A percentile compares a stretch with the other conserved stretches of the same genome.
phyloP scores from a whole-genome alignment of 2,888 invertebrate species.

The Pharmacophagus antenor region DNA sequence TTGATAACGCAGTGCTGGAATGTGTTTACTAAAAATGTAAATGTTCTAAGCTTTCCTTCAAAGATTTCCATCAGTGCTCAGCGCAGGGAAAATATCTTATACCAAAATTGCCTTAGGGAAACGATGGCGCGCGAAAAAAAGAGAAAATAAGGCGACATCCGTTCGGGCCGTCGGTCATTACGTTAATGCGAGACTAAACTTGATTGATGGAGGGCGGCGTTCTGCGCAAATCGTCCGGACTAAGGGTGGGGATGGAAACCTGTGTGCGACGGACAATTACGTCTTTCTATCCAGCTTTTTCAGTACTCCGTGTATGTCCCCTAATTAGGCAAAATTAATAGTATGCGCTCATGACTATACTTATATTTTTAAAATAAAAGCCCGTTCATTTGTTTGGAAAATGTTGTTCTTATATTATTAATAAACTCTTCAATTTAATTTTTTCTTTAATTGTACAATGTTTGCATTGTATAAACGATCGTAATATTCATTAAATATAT shows the following conservation, averaged over 20 bases:
- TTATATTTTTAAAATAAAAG: no score
- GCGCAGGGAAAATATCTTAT: constrained; percentile 67
- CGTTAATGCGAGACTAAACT: constrained; percentile 80
- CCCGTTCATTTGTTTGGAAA: no score
- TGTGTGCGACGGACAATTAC: background rate
- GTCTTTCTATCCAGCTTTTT: no score
- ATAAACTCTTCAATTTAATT: no score
- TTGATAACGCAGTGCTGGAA: constrained; percentile 16
- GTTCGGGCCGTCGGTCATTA: constrained; percentile 74
- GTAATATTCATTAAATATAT: no score
- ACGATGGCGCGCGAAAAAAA: constrained; percentile 57
- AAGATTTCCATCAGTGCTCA: constrained; percentile 74
- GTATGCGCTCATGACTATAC: no score
- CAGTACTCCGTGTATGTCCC: no score
- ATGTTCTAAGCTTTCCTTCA: constrained; percentile 60
- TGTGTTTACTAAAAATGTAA: constrained; percentile 36
- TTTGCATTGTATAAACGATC: no score
- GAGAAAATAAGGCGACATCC: constrained; percentile 77
- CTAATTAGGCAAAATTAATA: no score
- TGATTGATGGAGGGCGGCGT: constrained; percentile 69
- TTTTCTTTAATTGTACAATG: no score
- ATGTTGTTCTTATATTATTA: no score
- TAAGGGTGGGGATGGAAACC: constrained; percentile 7
- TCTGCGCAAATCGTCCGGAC: constrained; percentile 51
- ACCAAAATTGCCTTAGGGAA: constrained; percentile 57